Base-by-base conservation (phyloP, 2,113 vertebrate species). In the Strigops habroptila region DNA sequence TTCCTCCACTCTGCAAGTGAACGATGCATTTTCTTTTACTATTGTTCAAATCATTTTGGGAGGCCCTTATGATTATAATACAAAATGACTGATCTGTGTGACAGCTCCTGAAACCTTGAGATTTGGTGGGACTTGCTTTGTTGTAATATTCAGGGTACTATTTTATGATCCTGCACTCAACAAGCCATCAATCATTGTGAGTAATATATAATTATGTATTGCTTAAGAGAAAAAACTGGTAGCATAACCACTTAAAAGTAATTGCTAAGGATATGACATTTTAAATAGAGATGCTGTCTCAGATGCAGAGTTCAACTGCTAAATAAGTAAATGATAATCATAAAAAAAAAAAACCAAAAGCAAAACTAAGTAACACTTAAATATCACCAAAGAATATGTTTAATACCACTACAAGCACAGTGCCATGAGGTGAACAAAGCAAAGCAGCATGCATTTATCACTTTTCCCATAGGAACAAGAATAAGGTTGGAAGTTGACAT, bases 181-280 rank as follows among this genome's bases (percentile, higher is more conserved):
- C 46, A 91, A 92, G 86, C 73, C 3, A 17, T 93, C 96, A 96
- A 33, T 96, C 96, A 91, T 62, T 82, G 17, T 91, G 51, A 96
- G 46, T 13, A 96, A 88, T 64, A 88, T 82, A 88, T 94, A 97
- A 97, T 96, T 94, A 90, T 39, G 19, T 44, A 63, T 70, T 87
- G 41, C 46, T 94, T 88, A 79, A 91, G 79, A 92, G 55, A 70
- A 90, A 76, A 75, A 70, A 63, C 11, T 4, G 24, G n/a, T 85
- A 95, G 82, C 0, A 0, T 76, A 82, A 91, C 82, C 24, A 68
- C 37, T 77, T 81, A 82, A 89, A 83, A 76, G 44, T 86, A 96
- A 90, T 96, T 95, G 65, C 79, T 91, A 69, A 9, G 57, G 48
- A 16, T 67, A 60, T 93, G 84, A 88, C 88, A 93, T 88, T 85